Percentiles rank a stretch among this genome's conserved stretches.
These are phyloP conservation scores for Saturnia pavonia DNA, from an alignment of 2,888 invertebrate genomes.

Conservation along the genomic window DNA sequence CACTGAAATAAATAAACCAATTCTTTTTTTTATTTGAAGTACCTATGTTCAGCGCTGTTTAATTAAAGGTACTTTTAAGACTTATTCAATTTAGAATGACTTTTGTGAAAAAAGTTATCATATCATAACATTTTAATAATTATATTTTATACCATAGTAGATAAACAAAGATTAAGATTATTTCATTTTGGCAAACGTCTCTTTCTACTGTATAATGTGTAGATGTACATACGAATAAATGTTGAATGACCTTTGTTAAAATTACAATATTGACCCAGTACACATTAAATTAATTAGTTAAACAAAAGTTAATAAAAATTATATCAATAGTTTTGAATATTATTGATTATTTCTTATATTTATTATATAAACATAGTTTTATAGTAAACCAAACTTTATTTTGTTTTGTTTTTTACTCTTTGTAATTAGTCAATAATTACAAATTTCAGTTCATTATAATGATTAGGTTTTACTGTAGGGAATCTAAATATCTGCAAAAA, in stretches of 20 bases:
- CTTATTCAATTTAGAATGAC: background rate
- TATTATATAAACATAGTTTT: background rate
- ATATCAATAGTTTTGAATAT: background rate
- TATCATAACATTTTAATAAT: background rate
- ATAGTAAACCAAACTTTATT: background rate
- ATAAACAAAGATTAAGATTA: background rate
- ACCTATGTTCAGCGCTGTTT: background rate
- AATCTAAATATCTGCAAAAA: background rate
- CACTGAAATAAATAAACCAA: background rate
- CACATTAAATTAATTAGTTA: background rate
- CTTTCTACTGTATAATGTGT: background rate
- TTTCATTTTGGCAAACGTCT: background rate
- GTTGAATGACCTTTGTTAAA: background rate
- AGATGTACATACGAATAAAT: background rate
- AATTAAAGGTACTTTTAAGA: background rate
- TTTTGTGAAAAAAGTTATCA: background rate
- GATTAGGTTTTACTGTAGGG: background rate
- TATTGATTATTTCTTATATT: background rate
- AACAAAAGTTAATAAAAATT: too few relatives aligned
- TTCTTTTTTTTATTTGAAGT: background rate
- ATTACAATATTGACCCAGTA: background rate
- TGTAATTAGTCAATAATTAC: background rate
- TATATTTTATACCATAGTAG: background rate
- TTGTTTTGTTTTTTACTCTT: background rate
- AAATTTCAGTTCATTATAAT: background rate